Evolutionary conservation across 2,113 vertebrate species (phyloP).

Genomic region (Damaliscus lunatus): DNA sequence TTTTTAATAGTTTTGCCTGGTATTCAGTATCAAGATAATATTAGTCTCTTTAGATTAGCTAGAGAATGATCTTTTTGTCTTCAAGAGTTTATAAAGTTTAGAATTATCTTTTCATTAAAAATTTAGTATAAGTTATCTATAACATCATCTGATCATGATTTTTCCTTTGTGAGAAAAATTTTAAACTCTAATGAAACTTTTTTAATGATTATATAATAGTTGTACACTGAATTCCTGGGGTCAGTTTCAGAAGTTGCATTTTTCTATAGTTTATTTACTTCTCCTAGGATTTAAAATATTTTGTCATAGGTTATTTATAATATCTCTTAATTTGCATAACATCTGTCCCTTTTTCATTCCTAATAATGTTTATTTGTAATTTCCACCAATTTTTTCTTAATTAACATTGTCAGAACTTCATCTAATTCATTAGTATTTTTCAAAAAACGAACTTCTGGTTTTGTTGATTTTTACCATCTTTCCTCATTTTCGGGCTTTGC

Average conservation of each 20-base stretch:
- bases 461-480: neutral
- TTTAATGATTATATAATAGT: neutral
- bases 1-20: neutral
- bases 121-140: neutral
- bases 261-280: conserved; percentile 17
- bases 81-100: neutral
- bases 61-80: neutral
- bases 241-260: conserved; percentile 1
- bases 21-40: neutral
- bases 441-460: neutral
- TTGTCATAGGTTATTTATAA: neutral
- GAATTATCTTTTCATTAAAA: conserved; percentile 3
- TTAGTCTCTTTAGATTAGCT: neutral
- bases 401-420: neutral
- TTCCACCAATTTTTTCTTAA: neutral
- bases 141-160: neutral
- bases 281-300: neutral
- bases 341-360: neutral
- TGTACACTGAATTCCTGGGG: neutral
- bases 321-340: neutral
- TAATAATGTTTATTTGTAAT: neutral
- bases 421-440: conserved; percentile 19
- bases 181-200: neutral
- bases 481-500: neutral
- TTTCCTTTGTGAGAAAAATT: neutral